These are phyloP conservation scores for Heliornis fulica DNA, from an alignment of 2,113 vertebrate species.

Conservation along the genomic window DNA sequence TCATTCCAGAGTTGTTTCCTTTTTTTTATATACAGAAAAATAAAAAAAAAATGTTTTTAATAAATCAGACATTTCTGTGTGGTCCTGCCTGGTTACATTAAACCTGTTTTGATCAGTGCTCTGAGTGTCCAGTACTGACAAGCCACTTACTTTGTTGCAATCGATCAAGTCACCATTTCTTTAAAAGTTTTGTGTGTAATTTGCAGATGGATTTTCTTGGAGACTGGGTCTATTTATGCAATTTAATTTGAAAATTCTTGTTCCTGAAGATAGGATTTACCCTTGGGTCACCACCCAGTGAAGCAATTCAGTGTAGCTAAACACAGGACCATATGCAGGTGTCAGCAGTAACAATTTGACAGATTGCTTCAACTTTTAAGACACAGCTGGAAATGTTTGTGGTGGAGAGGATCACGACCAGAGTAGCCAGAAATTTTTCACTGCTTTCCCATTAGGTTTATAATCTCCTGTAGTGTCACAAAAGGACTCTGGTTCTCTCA, in stretches of 20 bases:
- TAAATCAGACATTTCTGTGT: not conserved
- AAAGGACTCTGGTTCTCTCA: not conserved
- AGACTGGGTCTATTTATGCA: not conserved
- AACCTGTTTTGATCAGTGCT: not conserved
- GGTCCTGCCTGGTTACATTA: not conserved
- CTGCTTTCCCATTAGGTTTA: not conserved
- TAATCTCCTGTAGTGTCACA: not conserved
- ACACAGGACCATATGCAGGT: not conserved
- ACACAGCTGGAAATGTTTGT: not conserved
- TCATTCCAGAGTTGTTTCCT: not conserved
- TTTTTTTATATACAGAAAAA: not conserved
- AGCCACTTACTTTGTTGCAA: not conserved
- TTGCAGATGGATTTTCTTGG: not conserved
- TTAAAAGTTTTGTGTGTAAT: not conserved
- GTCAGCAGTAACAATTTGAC: not conserved
- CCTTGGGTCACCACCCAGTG: not conserved
- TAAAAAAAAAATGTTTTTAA: not conserved
- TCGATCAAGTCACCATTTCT: not conserved
- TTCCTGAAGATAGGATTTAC: not conserved
- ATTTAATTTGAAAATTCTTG: not conserved
- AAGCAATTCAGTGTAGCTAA: not conserved
- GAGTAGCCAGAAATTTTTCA: not conserved
- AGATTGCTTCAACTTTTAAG: not conserved
- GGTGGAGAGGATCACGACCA: not conserved
- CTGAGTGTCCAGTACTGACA: fast-evolving